Base-by-base conservation (phyloP, 2,888 invertebrate species). In the Acanthoscelides obtectus region DNA sequence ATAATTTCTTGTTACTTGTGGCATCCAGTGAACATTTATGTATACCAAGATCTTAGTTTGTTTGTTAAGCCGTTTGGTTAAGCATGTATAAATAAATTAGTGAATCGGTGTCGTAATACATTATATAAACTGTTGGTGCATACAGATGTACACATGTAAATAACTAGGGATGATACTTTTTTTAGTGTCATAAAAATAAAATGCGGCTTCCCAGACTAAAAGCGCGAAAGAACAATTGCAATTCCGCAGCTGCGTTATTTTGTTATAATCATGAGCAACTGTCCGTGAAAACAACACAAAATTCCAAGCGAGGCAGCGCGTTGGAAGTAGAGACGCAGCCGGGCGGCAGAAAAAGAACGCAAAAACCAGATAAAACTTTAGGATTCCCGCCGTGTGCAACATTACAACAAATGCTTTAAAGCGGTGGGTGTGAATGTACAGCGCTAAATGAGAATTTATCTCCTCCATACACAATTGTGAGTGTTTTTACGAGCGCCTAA, bases 401-500 rank as follows among this genome's bases (percentile, higher is more conserved):
- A 66, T 66, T 22, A 20, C 21, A 27, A 70, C 27, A 20, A 70
- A 70, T 66, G 70, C 66, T 70, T 17, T 66, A 21, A 27, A 70
- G 65, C 65, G 21, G 20, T 66, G 70, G 27, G 70, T 70, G 66
- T 20, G 25, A 64, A 70, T 66, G 66, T 20, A 66, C 66, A 66
- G 19, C 65, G 21, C 22, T 25, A 70, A 70, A 70, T 66, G 66
- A 66, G 65, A 66, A 70, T 70, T 70, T 70, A 70, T 70, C 65
- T 66, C 27, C 27, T 22, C 22, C 70, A 66, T 27, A 27, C 65
- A 70, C 70, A 6, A 70, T 70, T 70, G 65, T 66, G 66, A 70
- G 70, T 70, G 66, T 66, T 70, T 70, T 70, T 70, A 70, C 70
- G 70, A 70, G 25, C 70, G 45, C 66, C 70, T 70, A 66, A 70